Base-by-base conservation (phyloP, 2,888 invertebrate species). In the Apamea monoglypha region DNA sequence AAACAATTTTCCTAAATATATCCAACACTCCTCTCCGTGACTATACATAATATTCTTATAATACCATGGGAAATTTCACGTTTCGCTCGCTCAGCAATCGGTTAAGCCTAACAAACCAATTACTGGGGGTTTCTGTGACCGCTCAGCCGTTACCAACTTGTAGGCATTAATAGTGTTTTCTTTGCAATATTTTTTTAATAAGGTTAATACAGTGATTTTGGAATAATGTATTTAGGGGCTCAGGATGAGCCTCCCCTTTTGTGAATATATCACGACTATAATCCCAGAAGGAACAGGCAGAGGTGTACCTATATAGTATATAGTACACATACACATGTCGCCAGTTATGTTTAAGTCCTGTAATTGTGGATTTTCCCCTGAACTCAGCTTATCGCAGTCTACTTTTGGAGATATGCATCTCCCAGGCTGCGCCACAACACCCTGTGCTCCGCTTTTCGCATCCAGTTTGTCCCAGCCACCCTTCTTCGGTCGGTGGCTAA, bases 71-170 rank as follows among this genome's bases (percentile, higher is more conserved):
- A 74, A 78, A 71, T 86, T 89, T 81, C 64, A 78, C 86, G 84
- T 85, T 80, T 83, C 83, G 88, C 89, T 88, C 81, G 84, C 90
- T 81, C 91, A 89, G 90, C 87, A 82, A 85, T 87, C 83, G 86
- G 87, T 84, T 90, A 86, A 90, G 86, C 89, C 84, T 85, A 87
- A 83, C 85, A 82, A 87, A 87, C 89, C 89, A 90, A 92, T 61
- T 61, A 29, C 14, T 61, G 16, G 29, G n/a, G 59, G 6, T 16
- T 29, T 29, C 59, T 61, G 59, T 29, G 29, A 61, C 59, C 59
- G 29, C 59, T 61, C 59, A 4, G 59, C 29, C 59, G 59, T 61
- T 61, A 47, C 5, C 47, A 47, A 47, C 16, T 16, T 47, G 16
- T 47, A 59, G 59, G 59, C n/a, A 59, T 59, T 56, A n/a, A 14